Base-by-base conservation (phyloP, 2,797 vertebrate genomes). In the Cirrhinus molitorella region DNA sequence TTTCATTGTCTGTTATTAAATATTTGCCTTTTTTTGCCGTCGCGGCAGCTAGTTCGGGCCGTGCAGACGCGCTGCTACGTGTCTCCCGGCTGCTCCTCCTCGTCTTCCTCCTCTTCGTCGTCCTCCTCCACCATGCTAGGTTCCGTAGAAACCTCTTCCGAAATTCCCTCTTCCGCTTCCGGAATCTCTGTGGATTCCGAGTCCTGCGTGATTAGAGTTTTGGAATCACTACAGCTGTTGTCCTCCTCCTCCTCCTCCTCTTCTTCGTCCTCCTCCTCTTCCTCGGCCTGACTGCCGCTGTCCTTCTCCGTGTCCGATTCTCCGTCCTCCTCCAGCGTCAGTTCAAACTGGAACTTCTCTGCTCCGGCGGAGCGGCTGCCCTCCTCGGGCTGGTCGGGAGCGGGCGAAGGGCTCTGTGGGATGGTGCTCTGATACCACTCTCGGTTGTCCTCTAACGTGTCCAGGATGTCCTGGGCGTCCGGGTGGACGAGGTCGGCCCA, bases 341-440 rank as follows among this genome's bases (percentile, higher is more conserved):
- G 89, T 87, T 94, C 91, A 0, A 96, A 95, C 86, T 94, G 94
- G 92, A 95, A 95, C 83, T 94, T 93, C 70, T 95, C 94, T 0
- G 85, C 65, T 3, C 79, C 65, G 49, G 49, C 86, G 1, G 78
- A 28, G 0, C 57, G 71, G 4, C 47, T 63, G 37, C 87, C 85
- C 0, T 88, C 90, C 16, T 87, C 84, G 8, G 81, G 25, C 65
- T 89, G 80, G 2, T 88, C 89, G 0, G 88, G 86, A 0, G 79
- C 65, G 79, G 90, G 0, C 84, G 90, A 5, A 83, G 96, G 96
- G 86, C 95, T 96, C 80, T 90, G 92, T 0, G 95, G 94, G 76
- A 96, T 95, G 93, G 94, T 95, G 91, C 94, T 96, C 88, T 96
- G 95, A 89, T 96, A 96, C 96, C 96, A 96, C 9, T 96, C 94